Percentiles rank a stretch among this genome's conserved stretches.
phyloP scores from a whole-genome alignment of 2,113 vertebrate genomes.

The Orycteropus afer region DNA sequence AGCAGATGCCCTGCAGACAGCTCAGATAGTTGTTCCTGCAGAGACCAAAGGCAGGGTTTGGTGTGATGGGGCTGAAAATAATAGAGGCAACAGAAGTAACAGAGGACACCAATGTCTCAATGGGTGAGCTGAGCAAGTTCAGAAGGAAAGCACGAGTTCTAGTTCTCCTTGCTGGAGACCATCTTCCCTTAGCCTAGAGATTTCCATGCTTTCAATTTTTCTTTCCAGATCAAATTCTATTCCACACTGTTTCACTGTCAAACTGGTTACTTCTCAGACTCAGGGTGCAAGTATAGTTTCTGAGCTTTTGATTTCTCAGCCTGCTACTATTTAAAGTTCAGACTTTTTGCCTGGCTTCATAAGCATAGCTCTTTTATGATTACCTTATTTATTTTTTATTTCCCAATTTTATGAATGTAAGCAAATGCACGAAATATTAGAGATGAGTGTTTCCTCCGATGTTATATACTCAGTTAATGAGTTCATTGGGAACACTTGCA shows the following conservation, averaged over 20 bases:
- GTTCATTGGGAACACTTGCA: not conserved
- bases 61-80: not conserved
- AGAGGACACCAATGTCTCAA: not conserved
- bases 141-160: not conserved
- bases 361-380: not conserved
- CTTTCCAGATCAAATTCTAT: not conserved
- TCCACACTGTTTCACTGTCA: not conserved
- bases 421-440: not conserved
- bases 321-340: not conserved
- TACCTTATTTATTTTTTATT: conserved; percentile 29
- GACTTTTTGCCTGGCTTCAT: conserved; percentile 47
- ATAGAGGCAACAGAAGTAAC: too few species aligned
- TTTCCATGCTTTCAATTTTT: not conserved
- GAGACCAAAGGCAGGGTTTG: not conserved
- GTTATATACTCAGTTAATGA: not conserved
- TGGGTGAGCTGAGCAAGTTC: not conserved
- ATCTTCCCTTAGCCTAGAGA: not conserved
- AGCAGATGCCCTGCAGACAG: not conserved
- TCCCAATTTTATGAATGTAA: conserved; percentile 16
- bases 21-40: not conserved
- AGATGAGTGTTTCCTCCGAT: not conserved
- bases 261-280: not conserved
- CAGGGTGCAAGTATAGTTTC: not conserved
- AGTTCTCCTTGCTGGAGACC: not conserved
- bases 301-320: not conserved